phyloP scores from a whole-genome alignment of 2,797 vertebrate genomes.

The Brachyalestes nurse region DNA sequence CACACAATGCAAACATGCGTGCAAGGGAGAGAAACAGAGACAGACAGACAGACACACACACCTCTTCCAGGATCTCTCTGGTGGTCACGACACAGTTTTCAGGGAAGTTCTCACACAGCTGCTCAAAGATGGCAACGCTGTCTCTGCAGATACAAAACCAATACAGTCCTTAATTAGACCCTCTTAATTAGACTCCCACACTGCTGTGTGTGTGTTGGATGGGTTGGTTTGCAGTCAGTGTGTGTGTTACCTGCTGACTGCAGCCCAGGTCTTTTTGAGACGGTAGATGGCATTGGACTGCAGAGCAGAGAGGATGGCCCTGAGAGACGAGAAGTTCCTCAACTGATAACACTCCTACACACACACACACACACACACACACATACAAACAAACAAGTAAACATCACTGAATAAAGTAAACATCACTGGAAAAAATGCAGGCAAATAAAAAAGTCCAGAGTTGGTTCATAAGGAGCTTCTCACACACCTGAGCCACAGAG shows the following conservation, averaged over 20 bases:
- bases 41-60: background rate
- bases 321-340: conserved; percentile 89
- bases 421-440: too few relatives aligned
- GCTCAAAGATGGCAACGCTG: conserved; percentile 76
- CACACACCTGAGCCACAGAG: conserved; percentile 81
- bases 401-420: conserved; percentile 77
- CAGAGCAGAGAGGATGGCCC: conserved; percentile 88
- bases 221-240: too few relatives aligned
- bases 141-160: conserved; percentile 72
- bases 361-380: background rate
- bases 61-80: conserved; percentile 79
- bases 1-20: background rate
- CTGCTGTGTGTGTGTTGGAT: too few relatives aligned
- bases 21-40: background rate
- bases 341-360: conserved; percentile 83
- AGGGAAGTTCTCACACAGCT: conserved; percentile 87
- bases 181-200: too few relatives aligned
- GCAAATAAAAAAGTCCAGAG: conserved; percentile 10
- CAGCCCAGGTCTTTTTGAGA: conserved; percentile 87
- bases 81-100: conserved; percentile 86
- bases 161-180: too few relatives aligned
- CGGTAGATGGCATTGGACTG: conserved; percentile 89
- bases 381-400: conserved; percentile 5
- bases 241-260: conserved; percentile 73
- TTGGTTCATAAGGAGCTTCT: too few relatives aligned